A percentile compares a stretch with the other conserved stretches of the same genome.
phyloP scores from a whole-genome alignment of 2,113 vertebrate species.

The Progne subis region DNA sequence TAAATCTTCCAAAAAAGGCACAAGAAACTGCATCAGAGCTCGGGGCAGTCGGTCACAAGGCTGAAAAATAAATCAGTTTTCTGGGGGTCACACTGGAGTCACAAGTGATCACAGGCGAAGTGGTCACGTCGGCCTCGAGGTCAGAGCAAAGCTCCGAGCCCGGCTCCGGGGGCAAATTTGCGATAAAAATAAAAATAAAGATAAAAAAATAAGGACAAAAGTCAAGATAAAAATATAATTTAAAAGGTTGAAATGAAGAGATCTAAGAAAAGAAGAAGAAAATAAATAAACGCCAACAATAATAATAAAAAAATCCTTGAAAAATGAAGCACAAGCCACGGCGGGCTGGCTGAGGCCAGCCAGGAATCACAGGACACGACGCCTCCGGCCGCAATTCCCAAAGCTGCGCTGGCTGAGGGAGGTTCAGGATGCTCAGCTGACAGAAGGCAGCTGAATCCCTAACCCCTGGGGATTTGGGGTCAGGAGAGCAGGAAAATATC shows the following conservation, averaged over 20 bases:
- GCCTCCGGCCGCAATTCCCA: neutral
- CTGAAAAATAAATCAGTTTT: neutral
- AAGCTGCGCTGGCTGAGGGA: neutral
- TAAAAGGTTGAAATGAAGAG: too few relatives aligned
- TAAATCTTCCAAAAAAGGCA: rapidly evolving
- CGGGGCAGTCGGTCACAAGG: neutral
- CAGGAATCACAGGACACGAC: rapidly evolving
- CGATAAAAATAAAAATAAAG: neutral
- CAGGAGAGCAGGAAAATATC: neutral
- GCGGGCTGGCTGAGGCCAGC: neutral
- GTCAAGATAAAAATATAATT: neutral
- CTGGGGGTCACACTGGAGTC: neutral
- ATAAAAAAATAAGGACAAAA: neutral
- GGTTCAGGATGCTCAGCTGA: neutral
- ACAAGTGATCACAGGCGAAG: neutral
- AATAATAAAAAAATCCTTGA: too few relatives aligned
- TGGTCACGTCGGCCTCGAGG: neutral
- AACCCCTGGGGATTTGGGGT: neutral
- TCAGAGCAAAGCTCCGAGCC: neutral
- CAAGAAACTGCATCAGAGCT: neutral
- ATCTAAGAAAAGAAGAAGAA: rapidly evolving
- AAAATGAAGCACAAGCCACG: rapidly evolving
- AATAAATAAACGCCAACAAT: neutral
- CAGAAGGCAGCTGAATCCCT: neutral
- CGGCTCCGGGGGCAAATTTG: rapidly evolving